phyloP scores from a whole-genome alignment of 1,140 invertebrate genomes.

The Drosophila malerkotliana region DNA sequence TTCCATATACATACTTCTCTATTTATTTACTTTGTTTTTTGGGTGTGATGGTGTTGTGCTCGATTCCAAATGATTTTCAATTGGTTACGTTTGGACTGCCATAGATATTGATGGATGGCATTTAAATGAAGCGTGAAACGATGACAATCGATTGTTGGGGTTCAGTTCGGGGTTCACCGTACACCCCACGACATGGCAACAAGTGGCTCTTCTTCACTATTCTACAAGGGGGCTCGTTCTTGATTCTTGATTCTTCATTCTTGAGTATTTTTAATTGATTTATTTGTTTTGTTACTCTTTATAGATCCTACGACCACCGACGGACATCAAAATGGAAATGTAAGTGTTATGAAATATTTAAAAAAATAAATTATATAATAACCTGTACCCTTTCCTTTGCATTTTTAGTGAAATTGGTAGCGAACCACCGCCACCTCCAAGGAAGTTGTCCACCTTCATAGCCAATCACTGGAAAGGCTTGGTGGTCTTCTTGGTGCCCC shows the following conservation, averaged over 20 bases:
- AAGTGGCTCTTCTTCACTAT: conserved; percentile 17
- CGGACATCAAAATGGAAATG: conserved; percentile 72
- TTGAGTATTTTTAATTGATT: conserved; percentile 39
- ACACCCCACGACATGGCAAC: conserved; percentile 38
- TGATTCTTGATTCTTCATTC: conserved; percentile 11
- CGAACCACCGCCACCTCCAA: conserved; percentile 46
- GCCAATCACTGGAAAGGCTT: conserved; percentile 87
- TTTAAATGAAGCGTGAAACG: conserved; percentile 72
- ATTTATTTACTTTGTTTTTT: conserved; percentile 30
- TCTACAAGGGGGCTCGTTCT: conserved; percentile 43
- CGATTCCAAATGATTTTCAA: conserved; percentile 66
- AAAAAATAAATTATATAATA: not conserved
- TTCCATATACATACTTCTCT: conserved; percentile 9
- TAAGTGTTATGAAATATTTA: conserved; percentile 42
- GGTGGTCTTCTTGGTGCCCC: conserved; percentile 86
- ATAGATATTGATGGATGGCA: conserved; percentile 57
- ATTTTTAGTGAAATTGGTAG: conserved; percentile 54
- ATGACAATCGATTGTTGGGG: conserved; percentile 45
- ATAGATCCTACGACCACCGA: conserved; percentile 54
- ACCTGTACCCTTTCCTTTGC: not conserved
- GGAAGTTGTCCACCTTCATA: conserved; percentile 56
- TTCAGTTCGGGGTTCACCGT: conserved; percentile 24
- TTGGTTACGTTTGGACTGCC: conserved; percentile 43
- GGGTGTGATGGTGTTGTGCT: conserved; percentile 27
- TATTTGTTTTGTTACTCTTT: conserved; percentile 33